phyloP scores from a whole-genome alignment of 2,797 vertebrate genomes.

The Hydrophis major region DNA sequence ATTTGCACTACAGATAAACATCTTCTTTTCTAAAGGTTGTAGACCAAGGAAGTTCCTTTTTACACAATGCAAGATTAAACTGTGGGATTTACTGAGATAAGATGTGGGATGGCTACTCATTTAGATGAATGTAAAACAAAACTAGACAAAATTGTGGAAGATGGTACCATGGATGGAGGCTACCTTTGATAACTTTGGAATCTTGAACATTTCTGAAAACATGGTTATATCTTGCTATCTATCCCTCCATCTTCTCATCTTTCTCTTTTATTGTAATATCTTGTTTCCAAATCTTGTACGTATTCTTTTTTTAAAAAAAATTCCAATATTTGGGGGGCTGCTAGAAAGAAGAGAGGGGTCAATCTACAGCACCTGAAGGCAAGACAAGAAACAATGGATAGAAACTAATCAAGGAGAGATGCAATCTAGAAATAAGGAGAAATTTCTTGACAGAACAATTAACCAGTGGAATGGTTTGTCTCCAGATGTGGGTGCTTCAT shows the following conservation, averaged over 20 bases:
- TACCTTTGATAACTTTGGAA: background rate
- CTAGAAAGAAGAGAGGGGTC: too few species aligned
- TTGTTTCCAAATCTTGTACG: background rate
- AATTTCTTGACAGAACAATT: too few species aligned
- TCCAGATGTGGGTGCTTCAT: too few species aligned
- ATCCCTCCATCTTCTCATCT: background rate
- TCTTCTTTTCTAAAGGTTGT: background rate
- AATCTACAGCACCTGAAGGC: too few species aligned
- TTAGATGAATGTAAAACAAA: background rate
- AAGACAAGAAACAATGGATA: too few species aligned
- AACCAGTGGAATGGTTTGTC: too few species aligned
- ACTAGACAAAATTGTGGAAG: background rate
- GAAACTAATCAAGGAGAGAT: too few species aligned
- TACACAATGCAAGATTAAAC: background rate
- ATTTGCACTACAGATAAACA: too few species aligned
- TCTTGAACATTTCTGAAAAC: background rate
- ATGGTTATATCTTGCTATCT: conserved; percentile 25
- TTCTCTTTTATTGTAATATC: conserved; percentile 28
- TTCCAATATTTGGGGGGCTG: too few species aligned
- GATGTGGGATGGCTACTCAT: background rate
- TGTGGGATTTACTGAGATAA: background rate
- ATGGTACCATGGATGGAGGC: background rate
- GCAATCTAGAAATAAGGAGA: too few species aligned
- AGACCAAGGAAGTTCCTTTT: background rate
- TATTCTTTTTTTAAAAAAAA: background rate